A percentile compares a stretch with the other conserved stretches of the same genome.
Evolutionary conservation across 2,113 vertebrate genomes (phyloP).

Genomic region (Zonotrichia leucophrys): DNA sequence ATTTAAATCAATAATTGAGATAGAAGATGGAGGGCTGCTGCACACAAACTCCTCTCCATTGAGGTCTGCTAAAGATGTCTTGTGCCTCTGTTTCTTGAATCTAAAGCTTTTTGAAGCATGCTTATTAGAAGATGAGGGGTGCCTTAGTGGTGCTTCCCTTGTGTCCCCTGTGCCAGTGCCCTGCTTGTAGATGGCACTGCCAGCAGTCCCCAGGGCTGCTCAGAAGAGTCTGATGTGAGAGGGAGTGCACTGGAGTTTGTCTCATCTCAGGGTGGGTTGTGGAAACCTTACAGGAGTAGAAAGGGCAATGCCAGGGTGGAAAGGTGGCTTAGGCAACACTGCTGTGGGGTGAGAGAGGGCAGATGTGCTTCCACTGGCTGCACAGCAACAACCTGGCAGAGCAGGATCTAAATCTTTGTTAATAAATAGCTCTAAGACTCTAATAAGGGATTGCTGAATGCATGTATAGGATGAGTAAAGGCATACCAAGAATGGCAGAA

Average conservation of each 20-base stretch:
- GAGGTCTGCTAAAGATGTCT: neutral
- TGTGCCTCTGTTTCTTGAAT: neutral
- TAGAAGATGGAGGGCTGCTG: neutral
- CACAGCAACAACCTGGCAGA: neutral
- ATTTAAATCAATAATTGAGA: neutral
- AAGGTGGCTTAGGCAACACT: neutral
- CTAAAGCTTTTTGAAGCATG: neutral
- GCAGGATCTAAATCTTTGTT: neutral
- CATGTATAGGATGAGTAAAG: neutral
- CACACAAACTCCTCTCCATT: neutral
- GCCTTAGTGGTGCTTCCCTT: neutral
- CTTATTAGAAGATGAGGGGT: neutral
- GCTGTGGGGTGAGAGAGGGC: neutral
- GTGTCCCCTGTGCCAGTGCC: accelerated
- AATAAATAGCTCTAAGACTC: neutral
- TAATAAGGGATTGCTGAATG: neutral
- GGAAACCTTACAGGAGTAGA: neutral
- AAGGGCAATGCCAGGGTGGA: neutral
- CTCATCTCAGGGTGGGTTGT: neutral
- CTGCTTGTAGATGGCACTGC: neutral
- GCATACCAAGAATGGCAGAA: neutral
- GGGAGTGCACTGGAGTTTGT: neutral
- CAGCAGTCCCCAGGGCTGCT: neutral
- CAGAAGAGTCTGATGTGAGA: neutral
- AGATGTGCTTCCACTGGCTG: neutral